phyloP scores from a whole-genome alignment of 2,113 vertebrate genomes.

The Halcyon malimbica region DNA sequence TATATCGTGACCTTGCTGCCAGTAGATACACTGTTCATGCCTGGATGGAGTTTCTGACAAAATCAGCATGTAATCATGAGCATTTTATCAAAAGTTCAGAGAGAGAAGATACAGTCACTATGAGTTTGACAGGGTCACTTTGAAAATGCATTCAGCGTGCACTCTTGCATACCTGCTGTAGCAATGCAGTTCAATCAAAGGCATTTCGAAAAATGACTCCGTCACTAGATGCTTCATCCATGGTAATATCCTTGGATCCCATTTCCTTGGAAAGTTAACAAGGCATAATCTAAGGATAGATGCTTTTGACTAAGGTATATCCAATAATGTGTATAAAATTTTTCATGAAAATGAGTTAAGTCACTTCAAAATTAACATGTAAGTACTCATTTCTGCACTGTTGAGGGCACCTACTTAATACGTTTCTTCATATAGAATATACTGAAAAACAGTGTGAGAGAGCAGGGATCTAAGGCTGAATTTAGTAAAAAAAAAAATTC shows the following conservation, averaged over 20 bases:
- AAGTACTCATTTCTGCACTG: not conserved
- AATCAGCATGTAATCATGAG: slow-evolving; percentile 64
- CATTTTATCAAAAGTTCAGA: slow-evolving; percentile 65
- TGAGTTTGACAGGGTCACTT: slow-evolving; percentile 57
- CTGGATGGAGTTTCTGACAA: slow-evolving; percentile 67
- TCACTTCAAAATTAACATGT: not conserved
- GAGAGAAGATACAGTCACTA: slow-evolving; percentile 30
- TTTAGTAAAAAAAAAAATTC: not conserved
- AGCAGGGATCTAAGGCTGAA: not conserved
- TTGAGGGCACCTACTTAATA: not conserved
- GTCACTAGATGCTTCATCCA: not conserved
- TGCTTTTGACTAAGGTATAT: slow-evolving; percentile 9
- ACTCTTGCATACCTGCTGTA: slow-evolving; percentile 23
- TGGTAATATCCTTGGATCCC: slow-evolving; percentile 12
- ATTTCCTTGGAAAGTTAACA: slow-evolving; percentile 58
- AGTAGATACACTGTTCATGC: slow-evolving; percentile 52
- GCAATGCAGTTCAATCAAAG: slow-evolving; percentile 16
- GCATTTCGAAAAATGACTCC: slow-evolving; percentile 20
- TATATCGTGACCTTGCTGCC: slow-evolving; percentile 51
- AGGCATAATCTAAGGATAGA: slow-evolving; percentile 31
- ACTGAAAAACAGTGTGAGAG: not conserved
- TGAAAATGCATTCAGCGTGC: slow-evolving; percentile 48
- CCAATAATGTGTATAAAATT: not conserved
- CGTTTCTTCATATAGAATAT: not conserved
- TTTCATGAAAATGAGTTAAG: not conserved